Evolutionary conservation across 2,113 vertebrate genomes (phyloP).

Genomic region (Micromys minutus): DNA sequence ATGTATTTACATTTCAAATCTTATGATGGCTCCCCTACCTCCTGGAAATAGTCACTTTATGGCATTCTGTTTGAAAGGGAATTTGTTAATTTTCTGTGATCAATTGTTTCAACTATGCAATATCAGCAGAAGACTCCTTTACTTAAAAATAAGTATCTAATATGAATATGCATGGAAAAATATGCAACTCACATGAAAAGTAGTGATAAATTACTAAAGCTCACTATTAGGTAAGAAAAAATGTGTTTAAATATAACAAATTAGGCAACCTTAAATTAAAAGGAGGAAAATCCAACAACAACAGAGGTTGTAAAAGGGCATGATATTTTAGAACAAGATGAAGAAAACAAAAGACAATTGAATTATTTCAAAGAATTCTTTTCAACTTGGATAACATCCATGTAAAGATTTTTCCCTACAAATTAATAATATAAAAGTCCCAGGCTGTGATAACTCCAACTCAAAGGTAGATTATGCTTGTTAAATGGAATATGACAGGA

Average conservation of each 20-base stretch:
- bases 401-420: constrained; percentile 87
- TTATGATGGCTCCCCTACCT: background rate
- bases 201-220: constrained; percentile 56
- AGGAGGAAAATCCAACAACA: constrained; percentile 54
- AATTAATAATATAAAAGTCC: constrained; percentile 89
- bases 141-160: constrained; percentile 48
- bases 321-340: constrained; percentile 74
- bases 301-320: constrained; percentile 65
- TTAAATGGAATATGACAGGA: constrained; percentile 88
- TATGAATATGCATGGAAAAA: constrained; percentile 54
- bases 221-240: constrained; percentile 52
- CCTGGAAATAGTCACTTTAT: background rate
- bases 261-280: constrained; percentile 64
- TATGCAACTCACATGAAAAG: constrained; percentile 14
- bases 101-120: constrained; percentile 38
- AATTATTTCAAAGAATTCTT: constrained; percentile 87
- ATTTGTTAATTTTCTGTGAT: constrained; percentile 45
- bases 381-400: constrained; percentile 87
- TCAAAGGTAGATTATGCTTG: constrained; percentile 87
- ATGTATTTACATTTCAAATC: too few species aligned
- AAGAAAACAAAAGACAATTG: constrained; percentile 70
- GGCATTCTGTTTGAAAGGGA: background rate
- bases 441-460: constrained; percentile 86
- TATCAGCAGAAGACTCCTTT: background rate
- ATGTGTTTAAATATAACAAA: constrained; percentile 68